These are phyloP conservation scores for Reticulitermes speratus DNA, from an alignment of 1,140 invertebrate species.

Conservation along the genomic window DNA sequence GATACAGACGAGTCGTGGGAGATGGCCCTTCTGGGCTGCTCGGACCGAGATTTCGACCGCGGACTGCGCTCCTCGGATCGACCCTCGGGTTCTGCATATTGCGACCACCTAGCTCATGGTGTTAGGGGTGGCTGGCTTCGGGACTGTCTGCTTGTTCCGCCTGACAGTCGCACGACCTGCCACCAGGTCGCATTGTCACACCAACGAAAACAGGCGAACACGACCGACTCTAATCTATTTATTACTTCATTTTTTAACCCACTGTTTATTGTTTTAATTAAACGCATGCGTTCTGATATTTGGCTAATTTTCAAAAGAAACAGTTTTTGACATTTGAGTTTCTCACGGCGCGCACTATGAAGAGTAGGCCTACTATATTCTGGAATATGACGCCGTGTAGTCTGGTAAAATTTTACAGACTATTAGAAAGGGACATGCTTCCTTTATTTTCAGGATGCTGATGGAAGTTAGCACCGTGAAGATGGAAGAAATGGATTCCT, in stretches of 20 bases:
- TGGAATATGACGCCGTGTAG: no score
- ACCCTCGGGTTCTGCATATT: constrained; percentile 21
- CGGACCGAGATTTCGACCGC: constrained; percentile 7
- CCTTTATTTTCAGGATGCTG: no score
- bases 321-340: no score
- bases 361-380: no score
- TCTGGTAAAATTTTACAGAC: no score
- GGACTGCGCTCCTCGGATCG: constrained; percentile 26
- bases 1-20: constrained; percentile 37
- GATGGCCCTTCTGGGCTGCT: constrained; percentile 3
- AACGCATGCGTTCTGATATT: no score
- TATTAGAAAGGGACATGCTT: no score
- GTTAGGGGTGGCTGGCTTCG: neutral
- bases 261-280: no score
- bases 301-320: no score
- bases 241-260: neutral
- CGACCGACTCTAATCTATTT: neutral
- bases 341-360: no score
- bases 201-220: constrained; percentile 42
- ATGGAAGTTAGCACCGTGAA: no score
- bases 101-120: neutral
- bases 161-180: constrained; percentile 33
- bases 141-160: constrained; percentile 21
- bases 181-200: constrained; percentile 24
- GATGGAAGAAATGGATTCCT: no score